Base-by-base conservation (phyloP, 92 coral and sea anemone genomes). In the Galaxea fascicularis region DNA sequence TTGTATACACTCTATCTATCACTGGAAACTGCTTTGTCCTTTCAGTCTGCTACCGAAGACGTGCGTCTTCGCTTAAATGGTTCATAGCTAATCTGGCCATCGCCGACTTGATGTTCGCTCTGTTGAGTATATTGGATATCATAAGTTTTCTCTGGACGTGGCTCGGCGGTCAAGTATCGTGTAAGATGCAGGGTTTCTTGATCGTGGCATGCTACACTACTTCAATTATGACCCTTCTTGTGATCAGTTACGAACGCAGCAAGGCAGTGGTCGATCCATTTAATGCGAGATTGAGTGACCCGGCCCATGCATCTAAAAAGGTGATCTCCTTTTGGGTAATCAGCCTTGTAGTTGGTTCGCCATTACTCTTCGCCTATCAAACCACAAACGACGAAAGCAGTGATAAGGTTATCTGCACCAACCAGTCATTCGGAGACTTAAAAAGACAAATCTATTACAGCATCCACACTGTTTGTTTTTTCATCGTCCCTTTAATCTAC, bases 181-280 rank as follows among this genome's bases (percentile, higher is more conserved):
- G 90, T 54, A 86, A 86, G 68, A 39, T 80, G 11, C 86, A 86
- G 35, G 31, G 86, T 12, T 86, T 86, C 22, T 41, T 79, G 11
- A 76, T 86, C 41, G 90, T 79, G 44, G 78, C 81, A 12, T 79
- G 90, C 59, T 86, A 86, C 31, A 78, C 90, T 11, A 25, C 86
- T 3, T 86, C 86, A 10, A 79, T 86, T 7, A 74, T 52, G 67
- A 86, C 90, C 3, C 85, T 86, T 10, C 75, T 64, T 0, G 41
- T 86, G 2, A 86, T 86, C 18, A 82, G 86, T 28, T 66, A 18
- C 30, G 85, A 86, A 52, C 25, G 85, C 54, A 45, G 54, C 13
- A 78, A 47, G 76, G 89, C 84, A 4, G 79, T 86, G 46, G 60
- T 73, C 1, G 57, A 31, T 4, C 89, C 89, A 18, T 80, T 86